Evolutionary conservation across 2,113 vertebrate genomes (phyloP), one percentile per base, ranked within the genome.

Genomic region (Ictalurus punctatus): DNA sequence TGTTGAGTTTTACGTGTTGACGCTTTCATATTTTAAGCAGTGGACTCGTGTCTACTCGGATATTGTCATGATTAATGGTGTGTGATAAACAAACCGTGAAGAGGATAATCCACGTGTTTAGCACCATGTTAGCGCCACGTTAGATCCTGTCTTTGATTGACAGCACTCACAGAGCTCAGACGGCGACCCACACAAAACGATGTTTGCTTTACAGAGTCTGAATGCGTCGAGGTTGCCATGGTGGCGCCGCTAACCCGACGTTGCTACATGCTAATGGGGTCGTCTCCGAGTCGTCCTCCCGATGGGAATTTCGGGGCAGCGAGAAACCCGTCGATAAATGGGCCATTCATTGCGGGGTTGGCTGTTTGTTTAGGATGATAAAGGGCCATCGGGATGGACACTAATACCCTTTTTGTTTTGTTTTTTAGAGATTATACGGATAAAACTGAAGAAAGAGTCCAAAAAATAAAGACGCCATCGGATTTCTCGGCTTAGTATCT

Each of bases 201-300:
- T 91, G 90, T 93, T 91, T 92, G 90, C 86, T 89, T 92, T 91
- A 44, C 89, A 91, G 88, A 93, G 61, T 83, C 63, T 74, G 67
- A 93, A 91, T 90, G 89, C 88, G 44, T 44, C 59, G 6, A 61
- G 63, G 91, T 92, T 92, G 87, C 84, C 84, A 90, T 76, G 90
- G 89, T 7, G 44, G 79, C 12, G 79, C 80, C 69, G 44, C 78
- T 83, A 40, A 78, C 48, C 67, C 59, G 67, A 89, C 48, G 79
- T 71, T 52, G 86, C 85, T 84, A 79, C 58, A 83, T 61, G 90
- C 76, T 87, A 76, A 91, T 87, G 81, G 89, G 81, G 63, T 88
- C 87, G 74, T 76, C 83, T 79, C 73, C 27, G 65, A 87, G 85
- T 89, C 83, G 12, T 61, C 34, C 56, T 83, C 89, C 90, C 40